Conservation (phyloP, 2,797 vertebrate genomes). For the Acropternis orthonyx region DNA sequence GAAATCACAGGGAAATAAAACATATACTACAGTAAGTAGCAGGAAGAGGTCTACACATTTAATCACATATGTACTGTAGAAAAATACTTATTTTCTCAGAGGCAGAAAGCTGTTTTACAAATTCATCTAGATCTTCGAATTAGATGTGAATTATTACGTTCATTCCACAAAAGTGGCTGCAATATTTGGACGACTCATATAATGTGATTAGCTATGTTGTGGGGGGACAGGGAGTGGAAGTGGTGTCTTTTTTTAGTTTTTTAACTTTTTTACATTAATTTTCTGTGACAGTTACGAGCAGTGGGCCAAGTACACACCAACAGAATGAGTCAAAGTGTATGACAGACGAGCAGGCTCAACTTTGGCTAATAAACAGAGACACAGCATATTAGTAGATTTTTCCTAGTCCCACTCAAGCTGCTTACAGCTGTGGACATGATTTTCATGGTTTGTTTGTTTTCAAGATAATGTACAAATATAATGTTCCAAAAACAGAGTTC, state of each 20-base stretch:
- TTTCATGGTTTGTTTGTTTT: neutral
- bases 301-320: neutral
- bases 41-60: neutral
- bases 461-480: neutral
- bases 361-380: neutral
- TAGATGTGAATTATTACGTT: neutral
- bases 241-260: neutral
- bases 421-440: neutral
- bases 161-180: neutral
- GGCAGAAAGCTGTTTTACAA: neutral
- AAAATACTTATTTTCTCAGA: neutral
- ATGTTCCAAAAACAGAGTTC: neutral
- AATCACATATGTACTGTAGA: neutral
- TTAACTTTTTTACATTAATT: neutral
- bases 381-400: neutral
- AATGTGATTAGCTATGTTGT: neutral
- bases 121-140: neutral
- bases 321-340: neutral
- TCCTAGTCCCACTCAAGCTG: neutral
- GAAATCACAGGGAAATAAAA: neutral
- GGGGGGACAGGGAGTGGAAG: rapidly evolving
- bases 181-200: neutral
- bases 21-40: neutral
- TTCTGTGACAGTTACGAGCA: neutral
- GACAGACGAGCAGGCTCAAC: neutral